Evolutionary conservation across 2,113 vertebrate species (phyloP), one percentile per base, ranked within the genome.

Genomic region (Pipa parva): DNA sequence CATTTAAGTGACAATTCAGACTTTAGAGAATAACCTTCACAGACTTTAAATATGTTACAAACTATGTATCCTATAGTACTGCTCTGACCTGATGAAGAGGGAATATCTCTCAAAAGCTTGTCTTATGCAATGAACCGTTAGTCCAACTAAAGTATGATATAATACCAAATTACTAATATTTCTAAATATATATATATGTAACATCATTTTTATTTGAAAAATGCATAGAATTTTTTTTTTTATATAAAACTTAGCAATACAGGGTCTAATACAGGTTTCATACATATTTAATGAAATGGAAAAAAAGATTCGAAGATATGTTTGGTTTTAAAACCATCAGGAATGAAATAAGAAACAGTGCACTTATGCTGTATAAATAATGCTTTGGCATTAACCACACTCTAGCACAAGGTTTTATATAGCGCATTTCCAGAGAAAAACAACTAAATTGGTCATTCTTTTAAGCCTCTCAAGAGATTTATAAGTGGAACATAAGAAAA

Each of bases 381-480:
- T 28, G 22, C 45, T 25, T 7, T 18, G 27, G 5, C 55, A 39
- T 51, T 8, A 11, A 50, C n/a, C n/a, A n/a, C 39, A 46, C 29
- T 1, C n/a, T 26, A 58, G n/a, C 15, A 39, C 27, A 37, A n/a
- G 27, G 55, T 29, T 59, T 59, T 59, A 59, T 49, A 50, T 17
- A 37, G 29, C 31, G 20, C 10, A 67, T 37, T 67, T 49, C 68
- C 24, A 72, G 1, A 73, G n/a, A 17, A 70, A 39, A 36, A 56
- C 58, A 20, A 22, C 33, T 12, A 71, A 72, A 5, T 26, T 20
- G 22, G 56, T 65, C 37, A 2, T 1, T 75, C 63, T 37, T 75
- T n/a, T 60, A 15, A 1, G 0, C 51, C 76, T 77, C 58, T 39
- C 20, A 60, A 70, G 62, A 69, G 26, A 54, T 25, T 25, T 72